Evolutionary conservation across 2,797 vertebrate genomes (phyloP), one percentile per base, ranked within the genome.

Genomic region (Cygnus olor): DNA sequence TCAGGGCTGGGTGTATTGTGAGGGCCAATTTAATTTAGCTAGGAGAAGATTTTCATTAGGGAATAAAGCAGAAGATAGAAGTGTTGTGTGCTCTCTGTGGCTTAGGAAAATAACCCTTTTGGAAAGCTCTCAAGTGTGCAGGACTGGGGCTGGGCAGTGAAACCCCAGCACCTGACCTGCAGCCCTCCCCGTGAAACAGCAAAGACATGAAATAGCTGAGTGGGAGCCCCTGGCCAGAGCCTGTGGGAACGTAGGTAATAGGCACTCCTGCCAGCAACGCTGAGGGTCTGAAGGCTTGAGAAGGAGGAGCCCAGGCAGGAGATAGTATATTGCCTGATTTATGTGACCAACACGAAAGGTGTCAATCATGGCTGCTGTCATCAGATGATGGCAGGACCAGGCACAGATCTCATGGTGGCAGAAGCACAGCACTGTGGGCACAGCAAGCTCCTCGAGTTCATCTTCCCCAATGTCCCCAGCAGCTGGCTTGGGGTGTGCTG

Each of bases 1-100:
- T n/a, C 27, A 34, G 69, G 79, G 80, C 88, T 80, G 85, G 18
- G 16, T 45, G 34, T 74, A 34, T 80, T 68, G 36, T 4, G 82
- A 85, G 80, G 47, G 30, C 0, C 30, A 82, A 85, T 73, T 91
- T 74, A 74, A 88, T 94, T 90, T 91, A 81, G 45, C 58, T 51
- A 2, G 3, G 70, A 74, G 81, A 38, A 42, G 44, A 19, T 56
- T 89, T 89, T 81, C 63, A 57, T 74, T 40, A 81, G 54, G 64
- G 61, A n/a, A 47, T 44, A 66, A 68, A 44, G 53, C 36, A 71
- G n/a, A 65, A 45, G 56, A 54, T 54, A 57, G 13, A 80, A 53
- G 36, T 9, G 5, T 3, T 4, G 27, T 14, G 57, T 40, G 32
- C 19, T 51, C 5, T 9, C 56, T 84, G 58, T 38, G 34, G 66